Percentiles rank a stretch among this genome's conserved stretches.
Conservation (phyloP, 2,797 vertebrate species). For the Paguma larvata region DNA sequence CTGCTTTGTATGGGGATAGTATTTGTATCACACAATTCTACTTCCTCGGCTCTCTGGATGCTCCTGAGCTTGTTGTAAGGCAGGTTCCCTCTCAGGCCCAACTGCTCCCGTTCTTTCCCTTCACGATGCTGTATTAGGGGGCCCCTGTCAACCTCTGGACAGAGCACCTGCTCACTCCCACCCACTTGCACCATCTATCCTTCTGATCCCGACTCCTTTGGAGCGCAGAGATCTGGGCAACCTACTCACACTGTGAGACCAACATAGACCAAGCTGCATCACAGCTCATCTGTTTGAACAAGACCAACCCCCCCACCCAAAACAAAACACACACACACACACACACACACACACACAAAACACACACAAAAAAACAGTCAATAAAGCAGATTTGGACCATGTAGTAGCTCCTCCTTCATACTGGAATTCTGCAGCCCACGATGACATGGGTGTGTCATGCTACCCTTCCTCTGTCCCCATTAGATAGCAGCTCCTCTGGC, state of each 20-base stretch:
- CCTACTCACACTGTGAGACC: not conserved
- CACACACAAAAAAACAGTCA: not conserved
- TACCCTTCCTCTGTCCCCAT: not conserved
- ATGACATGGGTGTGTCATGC: rapidly evolving
- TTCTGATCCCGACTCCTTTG: not conserved
- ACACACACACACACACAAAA: too few species aligned
- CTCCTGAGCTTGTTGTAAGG: not conserved
- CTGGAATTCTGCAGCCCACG: not conserved
- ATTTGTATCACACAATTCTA: rapidly evolving
- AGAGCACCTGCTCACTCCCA: not conserved
- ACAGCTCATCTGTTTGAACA: not conserved
- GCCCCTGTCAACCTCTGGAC: not conserved
- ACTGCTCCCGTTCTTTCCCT: not conserved
- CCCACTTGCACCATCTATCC: not conserved
- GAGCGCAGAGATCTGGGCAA: not conserved
- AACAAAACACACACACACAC: too few species aligned
- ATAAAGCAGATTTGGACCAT: not conserved
- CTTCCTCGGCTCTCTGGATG: not conserved
- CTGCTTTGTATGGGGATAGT: not conserved
- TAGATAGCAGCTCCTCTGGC: not conserved
- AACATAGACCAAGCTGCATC: not conserved
- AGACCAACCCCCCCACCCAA: not conserved
- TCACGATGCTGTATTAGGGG: not conserved
- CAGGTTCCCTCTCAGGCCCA: not conserved
- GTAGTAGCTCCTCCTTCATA: not conserved